Conservation (phyloP, 2,797 vertebrate species). For the Pogoniulus pusillus region DNA sequence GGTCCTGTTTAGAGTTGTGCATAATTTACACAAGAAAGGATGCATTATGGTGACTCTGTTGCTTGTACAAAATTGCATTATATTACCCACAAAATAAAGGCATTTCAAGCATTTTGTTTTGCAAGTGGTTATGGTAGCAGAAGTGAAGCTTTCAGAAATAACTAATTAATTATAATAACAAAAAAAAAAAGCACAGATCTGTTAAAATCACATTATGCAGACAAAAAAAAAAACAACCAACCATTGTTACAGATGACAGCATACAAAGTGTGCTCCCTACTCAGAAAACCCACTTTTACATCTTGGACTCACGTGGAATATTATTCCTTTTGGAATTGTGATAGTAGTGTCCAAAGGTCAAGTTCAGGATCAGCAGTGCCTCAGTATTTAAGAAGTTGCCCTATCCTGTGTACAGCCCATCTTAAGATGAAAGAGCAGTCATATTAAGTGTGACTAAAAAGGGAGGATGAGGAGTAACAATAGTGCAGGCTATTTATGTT, state of each 20-base stretch:
- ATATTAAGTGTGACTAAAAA: not conserved
- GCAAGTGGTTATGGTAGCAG: not conserved
- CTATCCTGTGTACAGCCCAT: not conserved
- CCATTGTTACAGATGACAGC: not conserved
- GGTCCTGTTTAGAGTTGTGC: conserved; percentile 20
- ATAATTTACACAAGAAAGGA: conserved; percentile 31
- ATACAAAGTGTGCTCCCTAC: not conserved
- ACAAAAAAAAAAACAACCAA: not conserved
- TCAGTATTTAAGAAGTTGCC: not conserved
- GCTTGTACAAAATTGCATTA: conserved; percentile 3
- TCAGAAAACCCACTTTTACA: not conserved
- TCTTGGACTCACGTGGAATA: not conserved
- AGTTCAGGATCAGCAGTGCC: not conserved
- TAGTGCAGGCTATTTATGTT: not conserved
- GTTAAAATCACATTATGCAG: not conserved
- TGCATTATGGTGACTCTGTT: not conserved
- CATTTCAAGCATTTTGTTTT: conserved; percentile 42
- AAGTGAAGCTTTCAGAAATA: not conserved
- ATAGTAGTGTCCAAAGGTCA: not conserved
- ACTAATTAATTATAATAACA: not conserved
- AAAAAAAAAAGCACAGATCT: not conserved
- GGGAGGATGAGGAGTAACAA: not conserved
- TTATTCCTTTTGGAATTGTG: not conserved
- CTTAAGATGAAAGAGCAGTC: not conserved
- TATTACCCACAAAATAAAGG: conserved; percentile 6